Evolutionary conservation across 2,797 vertebrate genomes (phyloP), one percentile per base, ranked within the genome.

Genomic region (Ateles fusciceps): DNA sequence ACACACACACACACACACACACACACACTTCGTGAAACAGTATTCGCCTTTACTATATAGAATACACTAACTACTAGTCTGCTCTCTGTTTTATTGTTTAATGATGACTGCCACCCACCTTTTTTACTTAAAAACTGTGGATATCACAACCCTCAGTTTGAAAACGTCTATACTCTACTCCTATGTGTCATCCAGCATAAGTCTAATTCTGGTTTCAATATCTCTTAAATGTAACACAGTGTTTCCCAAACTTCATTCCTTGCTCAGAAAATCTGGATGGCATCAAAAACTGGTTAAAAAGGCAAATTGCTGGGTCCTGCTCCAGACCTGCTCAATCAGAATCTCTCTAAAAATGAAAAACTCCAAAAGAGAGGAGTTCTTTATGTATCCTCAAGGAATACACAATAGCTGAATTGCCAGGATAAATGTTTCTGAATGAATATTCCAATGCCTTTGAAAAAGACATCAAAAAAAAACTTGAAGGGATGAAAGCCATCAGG

Each of bases 391-490:
- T 80, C 17, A 85, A 71, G 61, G 78, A 92, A 64, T 6, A 55
- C 7, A 50, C 19, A 44, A 28, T 42, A 14, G 7, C 33, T 22
- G 24, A 84, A 30, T 12, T 64, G 19, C 44, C 44, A 59, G 78
- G 33, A 71, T 50, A 94, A 91, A 30, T 48, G 48, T 71, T 86
- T 87, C 64, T 81, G 44, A 61, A 22, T 52, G 3, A 84, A 50
- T 42, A 89, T 50, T 88, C 52, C 36, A 83, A 59, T 30, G 59
- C 52, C 26, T 50, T 92, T 93, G 68, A 83, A 95, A 96, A 93
- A 79, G 4, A 5, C 14, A 30, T 44, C 14, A 22, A 68, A 89
- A 83, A 17, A 17, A 78, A 83, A 44, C 24, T 42, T 89, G 8
- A 39, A 85, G 30, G 46, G 13, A 88, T 59, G 17, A 13, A 74